Evolutionary conservation across 2,113 vertebrate species (phyloP).

Genomic region (Oryzias javanicus): DNA sequence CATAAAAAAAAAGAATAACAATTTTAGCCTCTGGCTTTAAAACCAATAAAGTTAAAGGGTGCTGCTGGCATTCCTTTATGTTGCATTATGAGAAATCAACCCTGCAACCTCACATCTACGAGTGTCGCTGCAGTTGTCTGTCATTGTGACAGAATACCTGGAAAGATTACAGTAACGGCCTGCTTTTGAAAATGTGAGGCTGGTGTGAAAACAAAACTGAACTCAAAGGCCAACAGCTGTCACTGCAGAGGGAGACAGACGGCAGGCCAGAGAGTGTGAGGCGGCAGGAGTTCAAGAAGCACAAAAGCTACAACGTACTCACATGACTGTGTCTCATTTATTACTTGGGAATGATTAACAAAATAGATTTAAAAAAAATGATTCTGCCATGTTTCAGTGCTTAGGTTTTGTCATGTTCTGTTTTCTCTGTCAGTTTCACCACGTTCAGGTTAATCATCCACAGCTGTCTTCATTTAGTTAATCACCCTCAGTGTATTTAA

Average conservation of each 20-base stretch:
- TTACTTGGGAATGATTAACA: too few species aligned
- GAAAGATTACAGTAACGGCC: constrained; percentile 41
- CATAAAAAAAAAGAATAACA: constrained; percentile 45
- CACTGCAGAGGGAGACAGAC: constrained; percentile 21
- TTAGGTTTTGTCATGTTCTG: too few species aligned
- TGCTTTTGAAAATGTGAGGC: constrained; percentile 55
- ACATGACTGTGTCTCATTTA: too few species aligned
- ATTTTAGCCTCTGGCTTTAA: constrained; percentile 55
- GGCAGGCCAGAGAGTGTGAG: background rate
- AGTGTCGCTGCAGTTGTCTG: constrained; percentile 61
- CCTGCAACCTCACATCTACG: constrained; percentile 18
- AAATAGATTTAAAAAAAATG: too few species aligned
- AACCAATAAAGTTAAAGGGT: constrained; percentile 67
- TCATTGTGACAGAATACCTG: constrained; percentile 35
- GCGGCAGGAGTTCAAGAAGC: constrained; percentile 13
- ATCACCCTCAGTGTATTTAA: too few species aligned
- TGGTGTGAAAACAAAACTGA: constrained; percentile 31
- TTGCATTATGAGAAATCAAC: constrained; percentile 51
- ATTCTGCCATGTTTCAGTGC: too few species aligned
- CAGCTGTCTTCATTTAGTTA: too few species aligned
- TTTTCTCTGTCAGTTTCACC: too few species aligned
- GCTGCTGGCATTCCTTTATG: constrained; percentile 59
- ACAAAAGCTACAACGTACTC: background rate
- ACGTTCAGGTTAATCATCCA: too few species aligned
- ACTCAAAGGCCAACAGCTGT: constrained; percentile 71